Evolutionary conservation across 2,113 vertebrate genomes (phyloP).

Genomic region (Solea solea): DNA sequence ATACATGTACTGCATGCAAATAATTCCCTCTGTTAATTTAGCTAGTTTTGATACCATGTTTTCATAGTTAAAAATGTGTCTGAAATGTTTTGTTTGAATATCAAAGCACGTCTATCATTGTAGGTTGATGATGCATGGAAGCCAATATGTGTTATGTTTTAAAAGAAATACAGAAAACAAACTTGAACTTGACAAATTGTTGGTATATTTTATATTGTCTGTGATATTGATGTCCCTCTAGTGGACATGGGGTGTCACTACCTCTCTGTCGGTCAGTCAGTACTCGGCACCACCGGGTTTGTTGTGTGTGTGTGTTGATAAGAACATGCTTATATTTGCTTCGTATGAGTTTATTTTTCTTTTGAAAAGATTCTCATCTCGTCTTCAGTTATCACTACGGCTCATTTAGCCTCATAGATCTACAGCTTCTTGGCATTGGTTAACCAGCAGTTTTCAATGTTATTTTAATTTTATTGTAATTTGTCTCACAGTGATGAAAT

Average conservation of each 20-base stretch:
- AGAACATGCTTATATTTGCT: not conserved
- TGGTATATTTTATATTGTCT: not conserved
- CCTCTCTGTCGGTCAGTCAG: not conserved
- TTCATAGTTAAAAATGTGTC: not conserved
- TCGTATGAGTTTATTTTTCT: not conserved
- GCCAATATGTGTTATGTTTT: not conserved
- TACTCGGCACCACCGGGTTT: too few relatives aligned
- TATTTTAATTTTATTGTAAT: not conserved
- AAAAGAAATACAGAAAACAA: conserved; percentile 6
- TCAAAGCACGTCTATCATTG: not conserved
- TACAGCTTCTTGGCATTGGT: conserved; percentile 23
- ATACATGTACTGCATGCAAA: not conserved
- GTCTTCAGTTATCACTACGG: conserved; percentile 45
- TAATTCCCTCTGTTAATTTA: not conserved
- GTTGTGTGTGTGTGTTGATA: not conserved
- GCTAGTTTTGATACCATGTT: not conserved
- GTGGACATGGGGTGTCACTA: conserved; percentile 47
- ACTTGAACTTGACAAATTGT: not conserved
- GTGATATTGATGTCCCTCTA: conserved; percentile 57
- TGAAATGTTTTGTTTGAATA: too few relatives aligned
- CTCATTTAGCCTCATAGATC: conserved; percentile 31
- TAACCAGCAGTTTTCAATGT: not conserved
- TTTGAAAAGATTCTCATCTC: too few relatives aligned
- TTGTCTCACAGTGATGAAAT: not conserved
- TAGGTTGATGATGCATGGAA: not conserved